These are phyloP conservation scores for Agrochola lychnidis DNA, from an alignment of 2,888 invertebrate species.

Conservation along the genomic window DNA sequence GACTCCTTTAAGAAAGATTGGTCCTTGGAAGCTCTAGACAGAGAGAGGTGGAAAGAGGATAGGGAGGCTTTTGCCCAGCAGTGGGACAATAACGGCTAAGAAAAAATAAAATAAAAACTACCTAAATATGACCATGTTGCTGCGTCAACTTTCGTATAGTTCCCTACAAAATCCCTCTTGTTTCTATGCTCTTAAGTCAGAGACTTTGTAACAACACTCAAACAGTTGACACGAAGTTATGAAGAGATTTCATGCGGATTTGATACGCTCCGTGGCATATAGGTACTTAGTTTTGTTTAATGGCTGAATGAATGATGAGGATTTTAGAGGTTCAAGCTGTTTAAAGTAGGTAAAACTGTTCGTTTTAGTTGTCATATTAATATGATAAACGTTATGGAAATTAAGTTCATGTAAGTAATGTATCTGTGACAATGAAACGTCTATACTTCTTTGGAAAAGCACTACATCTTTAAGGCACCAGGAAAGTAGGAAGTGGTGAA, in stretches of 20 bases:
- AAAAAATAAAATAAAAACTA: no score
- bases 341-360: constrained; percentile 5
- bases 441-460: background rate
- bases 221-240: constrained; percentile 57
- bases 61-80: no score
- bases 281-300: constrained; percentile 57
- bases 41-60: no score
- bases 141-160: no score
- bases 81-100: no score
- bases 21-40: no score
- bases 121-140: no score
- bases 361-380: constrained; percentile 4
- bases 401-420: background rate
- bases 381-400: background rate
- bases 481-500: no score
- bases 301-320: constrained; percentile 40
- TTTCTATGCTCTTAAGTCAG: constrained; percentile 18
- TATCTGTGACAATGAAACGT: background rate
- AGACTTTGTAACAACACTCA: constrained; percentile 64
- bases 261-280: constrained; percentile 53
- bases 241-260: constrained; percentile 56
- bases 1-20: no score
- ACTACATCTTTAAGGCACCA: background rate
- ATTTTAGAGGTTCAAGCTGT: constrained; percentile 15
- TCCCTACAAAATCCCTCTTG: no score